Percentiles rank a stretch among this genome's conserved stretches.
phyloP scores from a whole-genome alignment of 2,888 invertebrate genomes.

The Bruchidius siliquastri region DNA sequence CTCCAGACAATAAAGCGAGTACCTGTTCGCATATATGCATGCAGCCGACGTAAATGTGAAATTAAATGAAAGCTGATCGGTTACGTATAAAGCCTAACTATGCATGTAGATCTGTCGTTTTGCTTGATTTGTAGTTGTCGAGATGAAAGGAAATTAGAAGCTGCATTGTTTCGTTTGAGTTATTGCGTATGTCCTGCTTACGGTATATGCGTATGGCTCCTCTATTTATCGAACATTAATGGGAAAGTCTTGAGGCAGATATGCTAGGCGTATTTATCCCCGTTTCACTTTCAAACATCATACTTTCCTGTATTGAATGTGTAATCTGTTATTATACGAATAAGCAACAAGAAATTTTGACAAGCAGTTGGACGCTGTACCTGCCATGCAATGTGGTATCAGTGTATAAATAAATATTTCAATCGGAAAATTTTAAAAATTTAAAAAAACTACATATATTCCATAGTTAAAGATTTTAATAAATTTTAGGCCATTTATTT shows the following conservation, averaged over 20 bases:
- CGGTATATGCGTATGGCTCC: neutral
- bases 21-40: neutral
- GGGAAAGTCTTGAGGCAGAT: neutral
- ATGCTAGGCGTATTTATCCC: neutral
- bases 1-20: neutral
- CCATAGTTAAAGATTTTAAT: too few species aligned
- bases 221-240: neutral
- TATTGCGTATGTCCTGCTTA: neutral
- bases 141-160: conserved; percentile 36
- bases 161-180: conserved; percentile 5
- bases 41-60: neutral
- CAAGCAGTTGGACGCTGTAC: too few species aligned
- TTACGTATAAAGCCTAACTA: neutral
- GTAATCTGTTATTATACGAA: too few species aligned
- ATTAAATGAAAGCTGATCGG: neutral
- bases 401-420: too few species aligned
- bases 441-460: too few species aligned
- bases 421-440: too few species aligned
- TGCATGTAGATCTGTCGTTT: conserved; percentile 30
- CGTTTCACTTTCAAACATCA: neutral
- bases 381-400: too few species aligned
- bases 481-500: too few species aligned
- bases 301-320: neutral
- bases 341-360: too few species aligned
- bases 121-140: conserved; percentile 32